Evolutionary conservation across 2,797 vertebrate genomes (phyloP).

Genomic region (Momotus momota): DNA sequence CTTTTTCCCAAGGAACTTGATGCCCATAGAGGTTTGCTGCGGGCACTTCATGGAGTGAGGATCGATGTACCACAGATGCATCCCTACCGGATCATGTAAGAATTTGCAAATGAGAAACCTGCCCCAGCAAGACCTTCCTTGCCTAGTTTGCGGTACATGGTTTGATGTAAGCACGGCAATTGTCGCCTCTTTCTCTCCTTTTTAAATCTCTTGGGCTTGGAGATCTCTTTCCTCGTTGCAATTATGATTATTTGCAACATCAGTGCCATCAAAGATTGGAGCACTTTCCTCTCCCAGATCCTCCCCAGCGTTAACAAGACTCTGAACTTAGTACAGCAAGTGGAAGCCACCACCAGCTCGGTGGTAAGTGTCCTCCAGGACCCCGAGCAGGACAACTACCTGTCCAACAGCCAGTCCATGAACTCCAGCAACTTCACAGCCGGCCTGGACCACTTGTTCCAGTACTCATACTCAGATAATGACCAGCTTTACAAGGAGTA

Average conservation of each 20-base stretch:
- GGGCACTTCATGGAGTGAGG: background rate
- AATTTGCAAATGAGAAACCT: slow-evolving; percentile 19
- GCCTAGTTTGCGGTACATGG: background rate
- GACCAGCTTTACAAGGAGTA: slow-evolving; percentile 87
- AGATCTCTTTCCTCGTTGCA: slow-evolving; percentile 28
- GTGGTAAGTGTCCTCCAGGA: slow-evolving; percentile 85
- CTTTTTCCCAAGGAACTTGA: slow-evolving; percentile 58
- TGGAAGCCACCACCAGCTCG: slow-evolving; percentile 84
- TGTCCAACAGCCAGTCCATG: slow-evolving; percentile 82
- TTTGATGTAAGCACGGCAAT: background rate
- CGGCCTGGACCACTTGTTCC: slow-evolving; percentile 86
- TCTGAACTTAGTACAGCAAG: slow-evolving; percentile 81
- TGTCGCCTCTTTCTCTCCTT: background rate
- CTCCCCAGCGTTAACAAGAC: slow-evolving; percentile 88
- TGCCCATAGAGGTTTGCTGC: background rate
- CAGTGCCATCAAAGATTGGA: slow-evolving; percentile 90
- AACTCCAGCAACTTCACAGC: slow-evolving; percentile 86
- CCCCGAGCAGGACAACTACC: slow-evolving; percentile 80
- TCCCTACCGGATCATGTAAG: background rate
- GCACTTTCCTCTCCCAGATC: slow-evolving; percentile 88
- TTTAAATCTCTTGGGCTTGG: slow-evolving; percentile 36
- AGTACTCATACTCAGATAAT: slow-evolving; percentile 86
- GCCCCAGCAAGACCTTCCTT: slow-evolving; percentile 9
- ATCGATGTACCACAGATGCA: background rate
- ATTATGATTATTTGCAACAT: slow-evolving; percentile 89